Evolutionary conservation across 2,113 vertebrate species (phyloP).

Genomic region (Vidua macroura): DNA sequence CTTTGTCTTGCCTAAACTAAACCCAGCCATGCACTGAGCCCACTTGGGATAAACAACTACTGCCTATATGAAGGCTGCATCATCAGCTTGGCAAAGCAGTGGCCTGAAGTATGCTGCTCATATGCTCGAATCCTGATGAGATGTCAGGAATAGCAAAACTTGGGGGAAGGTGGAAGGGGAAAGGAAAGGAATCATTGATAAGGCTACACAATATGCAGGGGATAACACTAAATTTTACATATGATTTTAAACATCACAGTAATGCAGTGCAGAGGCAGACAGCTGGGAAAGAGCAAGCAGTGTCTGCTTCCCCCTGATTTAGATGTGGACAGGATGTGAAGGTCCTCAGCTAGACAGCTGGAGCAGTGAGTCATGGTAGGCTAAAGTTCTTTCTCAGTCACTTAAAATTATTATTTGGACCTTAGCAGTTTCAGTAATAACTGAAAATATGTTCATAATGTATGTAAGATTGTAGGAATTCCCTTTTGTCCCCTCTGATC

Average conservation of each 20-base stretch:
- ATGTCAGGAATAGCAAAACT: not conserved
- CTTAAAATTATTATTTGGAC: not conserved
- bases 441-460: not conserved
- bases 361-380: not conserved
- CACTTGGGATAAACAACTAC: not conserved
- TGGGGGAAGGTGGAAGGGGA: not conserved
- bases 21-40: not conserved
- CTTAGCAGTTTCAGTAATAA: not conserved
- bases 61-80: not conserved
- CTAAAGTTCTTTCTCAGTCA: not conserved
- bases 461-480: not conserved
- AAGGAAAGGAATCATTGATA: not conserved
- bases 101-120: not conserved
- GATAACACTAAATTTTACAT: not conserved
- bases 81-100: not conserved
- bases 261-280: not conserved
- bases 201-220: not conserved
- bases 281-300: not conserved
- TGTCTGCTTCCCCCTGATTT: not conserved
- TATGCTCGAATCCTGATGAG: not conserved
- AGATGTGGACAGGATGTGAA: not conserved
- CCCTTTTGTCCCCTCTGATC: too few species aligned
- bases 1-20: not conserved
- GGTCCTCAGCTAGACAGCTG: not conserved
- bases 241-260: not conserved